Base-by-base conservation (phyloP, 2,113 vertebrate species). In the Uropsilus gracilis region DNA sequence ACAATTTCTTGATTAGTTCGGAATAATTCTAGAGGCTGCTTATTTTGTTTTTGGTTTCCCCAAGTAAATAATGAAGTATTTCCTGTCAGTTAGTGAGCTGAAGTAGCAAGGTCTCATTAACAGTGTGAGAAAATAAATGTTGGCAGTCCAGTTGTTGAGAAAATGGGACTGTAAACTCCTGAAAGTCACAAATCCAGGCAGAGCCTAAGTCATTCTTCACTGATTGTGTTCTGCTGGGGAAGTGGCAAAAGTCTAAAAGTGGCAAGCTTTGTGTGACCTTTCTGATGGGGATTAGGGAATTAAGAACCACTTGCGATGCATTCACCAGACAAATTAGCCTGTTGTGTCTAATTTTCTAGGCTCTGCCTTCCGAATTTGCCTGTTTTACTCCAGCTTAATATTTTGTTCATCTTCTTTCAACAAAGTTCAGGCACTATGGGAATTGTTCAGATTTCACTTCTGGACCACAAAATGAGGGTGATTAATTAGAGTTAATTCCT, bases 101-200 rank as follows among this genome's bases (percentile, higher is more conserved):
- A 61, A 77, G 46, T 37, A 85, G 26, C 20, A 8, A n/a, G 39
- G 17, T 24, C 87, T 88, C 53, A 89, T 76, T 87, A 84, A 88
- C 44, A 34, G 6, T 34, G 64, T 57, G 30, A 94, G 32, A 53
- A 92, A 90, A 86, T 94, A 89, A 93, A 86, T 82, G 76, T 84
- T 94, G 80, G 83, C 71, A 95, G 30, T 73, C 76, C 93, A 95
- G 93, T 96, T 90, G 68, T 76, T 88, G 86, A 6, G 28, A 26
- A 32, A 24, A 32, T 44, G 26, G 24, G 44, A 14, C 68, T 86
- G 24, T 6, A 7, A 94, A 85, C 34, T 96, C 46, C 78, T 71
- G 77, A 76, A 93, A 81, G 5, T 42, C 73, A 77, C 39, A 72
- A 61, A 13, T 90, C 55, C 0, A 4, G 7, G 42, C 30, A 44